These are phyloP conservation scores for Napeogenes inachia DNA, from an alignment of 2,888 invertebrate genomes.

Conservation along the genomic window DNA sequence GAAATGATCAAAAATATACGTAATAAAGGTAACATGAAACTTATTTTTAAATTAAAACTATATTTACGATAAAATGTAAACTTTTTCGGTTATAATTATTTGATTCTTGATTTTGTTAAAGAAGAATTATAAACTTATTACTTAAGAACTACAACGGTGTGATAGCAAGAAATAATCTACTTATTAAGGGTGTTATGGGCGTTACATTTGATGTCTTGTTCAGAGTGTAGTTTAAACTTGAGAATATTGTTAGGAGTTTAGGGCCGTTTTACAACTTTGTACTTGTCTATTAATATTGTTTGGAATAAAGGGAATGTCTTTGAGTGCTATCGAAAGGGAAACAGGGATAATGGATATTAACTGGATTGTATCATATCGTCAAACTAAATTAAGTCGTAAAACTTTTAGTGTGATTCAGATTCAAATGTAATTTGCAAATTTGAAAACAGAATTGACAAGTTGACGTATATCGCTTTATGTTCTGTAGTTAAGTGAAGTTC, in stretches of 20 bases:
- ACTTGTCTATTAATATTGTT: slow-evolving; percentile 36
- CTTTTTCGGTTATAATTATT: no score
- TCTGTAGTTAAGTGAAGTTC: no score
- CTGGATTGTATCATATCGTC: slow-evolving; percentile 12
- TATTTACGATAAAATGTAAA: no score
- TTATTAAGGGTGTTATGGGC: slow-evolving; percentile 44
- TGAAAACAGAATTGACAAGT: slow-evolving; percentile 11
- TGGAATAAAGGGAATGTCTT: slow-evolving; percentile 20
- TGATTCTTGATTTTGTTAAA: no score
- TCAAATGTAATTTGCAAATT: slow-evolving; percentile 9
- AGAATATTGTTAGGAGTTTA: slow-evolving; percentile 45
- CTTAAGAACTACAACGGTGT: slow-evolving; percentile 35
- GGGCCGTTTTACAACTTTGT: slow-evolving; percentile 41
- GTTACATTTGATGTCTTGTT: slow-evolving; percentile 57
- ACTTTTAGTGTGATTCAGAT: slow-evolving; percentile 14
- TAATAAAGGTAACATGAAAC: no score
- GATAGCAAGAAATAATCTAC: slow-evolving; percentile 36
- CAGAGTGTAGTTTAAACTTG: slow-evolving; percentile 42
- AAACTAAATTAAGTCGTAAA: slow-evolving; percentile 13
- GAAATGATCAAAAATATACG: no score
- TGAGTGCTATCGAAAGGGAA: slow-evolving; percentile 23
- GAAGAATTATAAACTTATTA: no score
- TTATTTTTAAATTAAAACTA: no score
- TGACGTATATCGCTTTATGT: not conserved
- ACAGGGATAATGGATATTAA: slow-evolving; percentile 21